Base-by-base conservation (phyloP, 2,113 vertebrate genomes). In the Hyla sarda region DNA sequence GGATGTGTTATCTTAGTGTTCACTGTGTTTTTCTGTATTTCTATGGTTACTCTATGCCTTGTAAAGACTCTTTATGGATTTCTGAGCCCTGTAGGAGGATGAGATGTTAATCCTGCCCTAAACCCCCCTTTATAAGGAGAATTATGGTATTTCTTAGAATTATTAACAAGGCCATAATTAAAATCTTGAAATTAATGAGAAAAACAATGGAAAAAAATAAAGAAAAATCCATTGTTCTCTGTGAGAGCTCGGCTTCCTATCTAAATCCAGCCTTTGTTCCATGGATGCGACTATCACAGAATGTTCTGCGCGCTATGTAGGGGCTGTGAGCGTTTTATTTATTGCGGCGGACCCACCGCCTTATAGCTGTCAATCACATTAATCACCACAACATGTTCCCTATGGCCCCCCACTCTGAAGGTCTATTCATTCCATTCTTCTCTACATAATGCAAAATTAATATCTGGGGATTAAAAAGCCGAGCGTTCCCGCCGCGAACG, bases 401-500 rank as follows among this genome's bases (percentile, higher is more conserved):
- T 41, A 3, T n/a, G 9, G 12, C 37, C 28, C 7, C 69, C 67
- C 16, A 6, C 67, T 71, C 19, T 11, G 67, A 74, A 45, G 4
- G 25, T 84, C 41, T 76, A 17, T 85, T 54, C 30, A 19, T 85
- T 78, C 28, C n/a, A 37, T 85, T 85, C 58, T 79, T 41, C 17
- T 12, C 34, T 71, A 41, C 23, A 85, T 69, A 85, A 85, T 78
- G 60, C 45, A 37, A 41, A 85, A 85, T 79, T 79, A 79, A 85
- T 85, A 79, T 69, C 73, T 52, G 30, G 60, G 83, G 83, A 85
- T 79, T 85, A 54, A 60, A 71, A 85, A 71, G 83, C 30, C 10
- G 50, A n/a, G 5, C 0, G 48, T 25, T 25, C 21, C 83, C 30
- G 47, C 83, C 7, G 83, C 34, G 47, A 30, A 60, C 25, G 83